phyloP scores from a whole-genome alignment of 2,888 invertebrate species.

The Cylindroiulus punctatus region DNA sequence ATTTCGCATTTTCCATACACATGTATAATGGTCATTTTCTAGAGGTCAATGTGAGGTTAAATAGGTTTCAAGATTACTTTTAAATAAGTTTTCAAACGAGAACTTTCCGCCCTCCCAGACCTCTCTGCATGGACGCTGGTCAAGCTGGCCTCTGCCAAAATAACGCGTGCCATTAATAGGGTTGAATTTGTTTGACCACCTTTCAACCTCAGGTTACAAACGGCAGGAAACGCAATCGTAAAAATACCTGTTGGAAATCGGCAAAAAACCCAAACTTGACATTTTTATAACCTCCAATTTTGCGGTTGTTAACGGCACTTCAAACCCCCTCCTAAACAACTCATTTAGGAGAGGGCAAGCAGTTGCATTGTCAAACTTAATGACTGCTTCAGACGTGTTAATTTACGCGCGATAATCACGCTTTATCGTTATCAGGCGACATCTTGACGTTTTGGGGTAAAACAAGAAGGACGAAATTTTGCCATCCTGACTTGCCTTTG shows the following conservation, averaged over 20 bases:
- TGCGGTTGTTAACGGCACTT: slow-evolving; percentile 1
- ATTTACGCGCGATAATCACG: neutral
- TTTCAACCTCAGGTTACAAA: slow-evolving; percentile 5
- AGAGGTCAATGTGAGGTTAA: too few relatives aligned
- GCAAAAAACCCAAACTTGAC: neutral
- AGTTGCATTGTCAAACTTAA: slow-evolving; percentile 16
- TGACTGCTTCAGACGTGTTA: neutral
- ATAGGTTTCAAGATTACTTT: too few relatives aligned
- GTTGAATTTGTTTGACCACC: slow-evolving; percentile 19
- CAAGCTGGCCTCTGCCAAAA: neutral
- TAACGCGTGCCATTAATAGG: neutral
- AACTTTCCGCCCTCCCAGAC: neutral
- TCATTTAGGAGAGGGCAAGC: neutral
- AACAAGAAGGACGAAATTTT: too few relatives aligned
- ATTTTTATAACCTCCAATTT: slow-evolving; percentile 29
- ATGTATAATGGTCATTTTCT: too few relatives aligned
- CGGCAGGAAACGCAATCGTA: neutral
- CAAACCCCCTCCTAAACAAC: slow-evolving; percentile 20
- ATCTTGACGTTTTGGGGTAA: neutral
- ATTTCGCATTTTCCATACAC: too few relatives aligned
- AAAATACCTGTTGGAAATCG: slow-evolving; percentile 5
- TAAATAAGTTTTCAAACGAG: too few relatives aligned
- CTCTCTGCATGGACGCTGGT: neutral
- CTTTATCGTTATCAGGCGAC: neutral
- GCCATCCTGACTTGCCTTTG: too few relatives aligned